These are phyloP conservation scores for Tangachromis dhanisi DNA, from an alignment of 2,113 vertebrate genomes.

Conservation along the genomic window DNA sequence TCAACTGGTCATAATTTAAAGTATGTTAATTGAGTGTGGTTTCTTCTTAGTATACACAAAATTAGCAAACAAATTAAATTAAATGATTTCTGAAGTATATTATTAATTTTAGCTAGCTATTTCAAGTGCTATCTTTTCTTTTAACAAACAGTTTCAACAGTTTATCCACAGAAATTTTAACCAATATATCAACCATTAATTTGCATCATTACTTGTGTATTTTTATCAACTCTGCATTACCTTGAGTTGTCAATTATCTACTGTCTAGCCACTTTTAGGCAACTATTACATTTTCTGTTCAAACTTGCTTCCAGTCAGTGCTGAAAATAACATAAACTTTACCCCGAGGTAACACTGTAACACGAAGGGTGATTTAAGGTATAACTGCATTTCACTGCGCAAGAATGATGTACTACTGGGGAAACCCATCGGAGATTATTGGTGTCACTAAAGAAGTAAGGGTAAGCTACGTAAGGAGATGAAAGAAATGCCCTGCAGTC, in stretches of 20 bases:
- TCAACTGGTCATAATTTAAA: background rate
- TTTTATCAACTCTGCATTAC: background rate
- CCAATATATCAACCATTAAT: background rate
- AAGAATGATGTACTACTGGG: background rate
- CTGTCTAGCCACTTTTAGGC: background rate
- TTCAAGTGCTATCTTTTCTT: background rate
- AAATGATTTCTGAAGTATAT: background rate
- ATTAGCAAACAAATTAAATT: background rate
- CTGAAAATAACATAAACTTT: background rate
- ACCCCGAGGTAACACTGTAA: background rate
- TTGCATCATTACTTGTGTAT: rapidly evolving
- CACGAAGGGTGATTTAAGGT: background rate
- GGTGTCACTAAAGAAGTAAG: background rate
- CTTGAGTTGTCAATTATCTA: background rate
- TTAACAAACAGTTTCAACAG: background rate
- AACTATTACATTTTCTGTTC: background rate
- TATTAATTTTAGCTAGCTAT: background rate
- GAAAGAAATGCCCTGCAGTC: background rate
- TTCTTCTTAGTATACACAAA: background rate
- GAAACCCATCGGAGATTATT: background rate
- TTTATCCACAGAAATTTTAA: background rate
- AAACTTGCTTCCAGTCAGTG: background rate
- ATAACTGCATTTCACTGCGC: background rate
- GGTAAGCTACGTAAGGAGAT: background rate
- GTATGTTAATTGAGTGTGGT: background rate